Evolutionary conservation across 2,797 vertebrate species (phyloP).

Genomic region (Gymnocypris eckloni): DNA sequence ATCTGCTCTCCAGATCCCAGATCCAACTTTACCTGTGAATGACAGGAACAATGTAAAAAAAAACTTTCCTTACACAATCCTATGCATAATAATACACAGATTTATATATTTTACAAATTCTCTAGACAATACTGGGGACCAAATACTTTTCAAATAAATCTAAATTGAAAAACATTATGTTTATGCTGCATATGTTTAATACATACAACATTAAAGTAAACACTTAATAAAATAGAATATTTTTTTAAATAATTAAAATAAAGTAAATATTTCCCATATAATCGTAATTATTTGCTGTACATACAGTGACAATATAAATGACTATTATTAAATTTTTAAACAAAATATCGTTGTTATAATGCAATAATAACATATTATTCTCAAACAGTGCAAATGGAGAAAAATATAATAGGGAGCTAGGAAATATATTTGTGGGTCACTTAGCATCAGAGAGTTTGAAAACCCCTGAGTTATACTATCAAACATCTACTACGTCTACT

Average conservation of each 20-base stretch:
- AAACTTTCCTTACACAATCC: background rate
- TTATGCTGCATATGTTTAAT: background rate
- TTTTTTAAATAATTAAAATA: background rate
- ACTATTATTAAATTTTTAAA: background rate
- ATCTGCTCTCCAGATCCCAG: slow-evolving; percentile 79
- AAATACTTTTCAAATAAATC: background rate
- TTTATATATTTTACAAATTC: slow-evolving; percentile 34
- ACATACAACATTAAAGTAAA: background rate
- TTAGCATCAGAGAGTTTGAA: background rate
- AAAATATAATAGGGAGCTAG: background rate
- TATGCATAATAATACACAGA: slow-evolving; percentile 62
- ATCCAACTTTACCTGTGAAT: slow-evolving; percentile 84
- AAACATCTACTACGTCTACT: background rate
- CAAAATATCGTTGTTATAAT: background rate
- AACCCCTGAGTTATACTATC: background rate
- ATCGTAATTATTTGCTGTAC: background rate
- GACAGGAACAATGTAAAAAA: slow-evolving; percentile 47
- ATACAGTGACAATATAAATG: background rate
- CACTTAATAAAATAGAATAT: background rate
- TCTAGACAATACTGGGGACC: background rate
- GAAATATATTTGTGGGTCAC: background rate
- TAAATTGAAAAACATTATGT: background rate
- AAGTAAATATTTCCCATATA: background rate
- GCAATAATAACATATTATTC: too few relatives aligned
- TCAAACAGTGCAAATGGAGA: background rate